Conservation (phyloP, 1,140 invertebrate genomes). For the Drosophila obscura region DNA sequence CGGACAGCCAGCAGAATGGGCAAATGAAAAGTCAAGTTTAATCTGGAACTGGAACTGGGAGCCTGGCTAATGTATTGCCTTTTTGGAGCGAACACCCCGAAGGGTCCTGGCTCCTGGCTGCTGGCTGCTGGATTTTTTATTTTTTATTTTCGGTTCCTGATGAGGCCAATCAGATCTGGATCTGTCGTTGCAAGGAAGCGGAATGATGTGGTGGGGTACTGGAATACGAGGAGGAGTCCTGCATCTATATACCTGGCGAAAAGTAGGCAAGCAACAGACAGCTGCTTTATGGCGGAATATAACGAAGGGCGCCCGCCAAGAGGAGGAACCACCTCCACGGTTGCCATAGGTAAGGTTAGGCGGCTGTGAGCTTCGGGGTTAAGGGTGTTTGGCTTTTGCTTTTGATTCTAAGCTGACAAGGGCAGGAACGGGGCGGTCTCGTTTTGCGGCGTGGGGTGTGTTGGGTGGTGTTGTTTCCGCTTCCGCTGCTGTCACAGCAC, state of each 20-base stretch:
- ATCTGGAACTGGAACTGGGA: constrained; percentile 35
- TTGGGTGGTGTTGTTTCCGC: constrained; percentile 5
- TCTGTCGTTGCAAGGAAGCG: no score
- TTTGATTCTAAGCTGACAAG: constrained; percentile 76
- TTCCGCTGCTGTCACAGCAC: constrained; percentile 20
- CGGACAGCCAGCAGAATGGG: neutral
- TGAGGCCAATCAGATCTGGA: constrained; percentile 76
- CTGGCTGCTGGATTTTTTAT: neutral
- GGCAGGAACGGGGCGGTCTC: constrained; percentile 6
- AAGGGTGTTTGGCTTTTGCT: constrained; percentile 49
- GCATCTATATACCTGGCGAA: constrained; percentile 5
- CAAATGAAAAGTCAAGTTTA: constrained; percentile 62
- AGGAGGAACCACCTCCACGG: no score
- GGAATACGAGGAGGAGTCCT: constrained; percentile 9
- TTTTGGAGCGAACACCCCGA: constrained; percentile 21
- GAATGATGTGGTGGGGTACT: neutral
- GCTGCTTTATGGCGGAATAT: constrained; percentile 61
- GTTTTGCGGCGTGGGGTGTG: neutral
- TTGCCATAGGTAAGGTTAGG: no score
- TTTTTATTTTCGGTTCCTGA: constrained; percentile 36
- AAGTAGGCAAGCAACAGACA: constrained; percentile 75
- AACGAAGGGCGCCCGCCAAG: neutral
- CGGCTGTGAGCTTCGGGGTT: neutral
- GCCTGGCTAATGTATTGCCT: constrained; percentile 71
- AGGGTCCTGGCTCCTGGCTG: constrained; percentile 33